phyloP scores from a whole-genome alignment of 2,797 vertebrate genomes.

The Spondyliosoma cantharus region DNA sequence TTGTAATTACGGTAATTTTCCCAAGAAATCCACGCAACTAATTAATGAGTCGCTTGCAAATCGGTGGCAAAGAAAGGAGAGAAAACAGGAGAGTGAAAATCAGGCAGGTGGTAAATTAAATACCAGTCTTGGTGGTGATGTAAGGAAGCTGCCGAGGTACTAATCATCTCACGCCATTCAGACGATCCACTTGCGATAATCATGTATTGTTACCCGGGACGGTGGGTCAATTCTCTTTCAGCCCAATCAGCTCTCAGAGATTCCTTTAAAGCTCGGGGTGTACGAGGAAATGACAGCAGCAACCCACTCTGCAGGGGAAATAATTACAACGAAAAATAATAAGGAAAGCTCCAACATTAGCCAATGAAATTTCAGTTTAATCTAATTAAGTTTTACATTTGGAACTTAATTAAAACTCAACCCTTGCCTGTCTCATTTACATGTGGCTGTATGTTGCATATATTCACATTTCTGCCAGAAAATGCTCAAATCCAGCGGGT shows the following conservation, averaged over 20 bases:
- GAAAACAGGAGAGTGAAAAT: slow-evolving; percentile 28
- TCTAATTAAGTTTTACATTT: slow-evolving; percentile 62
- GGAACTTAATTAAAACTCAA: slow-evolving; percentile 41
- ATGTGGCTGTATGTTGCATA: background rate
- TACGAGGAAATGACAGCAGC: slow-evolving; percentile 40
- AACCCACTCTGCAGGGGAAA: slow-evolving; percentile 24
- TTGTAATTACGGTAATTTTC: slow-evolving; percentile 66
- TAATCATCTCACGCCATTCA: slow-evolving; percentile 62
- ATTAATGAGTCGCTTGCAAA: slow-evolving; percentile 59
- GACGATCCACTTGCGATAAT: slow-evolving; percentile 67
- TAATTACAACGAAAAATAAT: slow-evolving; percentile 63
- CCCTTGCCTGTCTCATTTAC: background rate
- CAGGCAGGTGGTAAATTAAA: slow-evolving; percentile 62
- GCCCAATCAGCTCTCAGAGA: slow-evolving; percentile 57
- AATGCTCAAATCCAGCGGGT: background rate
- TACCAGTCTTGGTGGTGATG: slow-evolving; percentile 42
- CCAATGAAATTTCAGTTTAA: slow-evolving; percentile 49
- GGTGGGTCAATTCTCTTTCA: slow-evolving; percentile 48
- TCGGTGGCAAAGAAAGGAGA: slow-evolving; percentile 12
- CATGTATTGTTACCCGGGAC: slow-evolving; percentile 55
- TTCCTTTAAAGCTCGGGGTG: slow-evolving; percentile 38
- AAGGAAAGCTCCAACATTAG: slow-evolving; percentile 30
- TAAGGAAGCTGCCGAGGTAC: slow-evolving; percentile 47
- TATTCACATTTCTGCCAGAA: background rate
- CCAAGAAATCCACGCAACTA: slow-evolving; percentile 58